phyloP scores from a whole-genome alignment of 1,140 invertebrate genomes.

The Nasonia vitripennis region DNA sequence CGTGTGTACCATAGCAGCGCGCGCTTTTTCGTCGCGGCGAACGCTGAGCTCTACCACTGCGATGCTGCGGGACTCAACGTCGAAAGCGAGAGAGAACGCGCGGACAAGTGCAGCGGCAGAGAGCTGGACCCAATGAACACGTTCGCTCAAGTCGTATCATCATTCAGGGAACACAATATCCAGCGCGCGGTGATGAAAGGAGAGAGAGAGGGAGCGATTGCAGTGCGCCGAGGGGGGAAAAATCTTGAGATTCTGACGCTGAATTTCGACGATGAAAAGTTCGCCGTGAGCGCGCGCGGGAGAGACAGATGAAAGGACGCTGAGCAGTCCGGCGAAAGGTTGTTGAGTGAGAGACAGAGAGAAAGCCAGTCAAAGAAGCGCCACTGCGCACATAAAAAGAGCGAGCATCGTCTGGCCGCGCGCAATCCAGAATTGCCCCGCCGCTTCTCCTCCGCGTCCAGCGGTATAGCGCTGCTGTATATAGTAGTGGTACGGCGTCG shows the following conservation, averaged over 20 bases:
- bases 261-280: conserved; percentile 45
- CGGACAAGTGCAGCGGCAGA: neutral
- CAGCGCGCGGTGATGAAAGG: conserved; percentile 15
- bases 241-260: conserved; percentile 39
- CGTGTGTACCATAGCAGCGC: neutral
- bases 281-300: neutral
- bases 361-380: conserved; percentile 61
- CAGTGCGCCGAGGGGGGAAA: neutral
- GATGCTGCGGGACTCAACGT: neutral
- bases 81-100: neutral
- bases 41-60: neutral
- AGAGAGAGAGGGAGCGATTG: neutral
- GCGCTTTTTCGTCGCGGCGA: neutral
- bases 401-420: conserved; percentile 60
- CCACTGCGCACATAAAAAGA: conserved; percentile 62
- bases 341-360: neutral
- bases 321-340: neutral
- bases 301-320: conserved; percentile 37
- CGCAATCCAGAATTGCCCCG: conserved; percentile 58
- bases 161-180: conserved; percentile 37
- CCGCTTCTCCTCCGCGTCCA: conserved; percentile 9
- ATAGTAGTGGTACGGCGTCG: neutral
- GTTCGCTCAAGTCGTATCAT: conserved; percentile 35
- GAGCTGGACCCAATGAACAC: conserved; percentile 13
- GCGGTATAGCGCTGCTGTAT: no score